These are phyloP conservation scores for Steinernema khuongi DNA, from an alignment of 1,140 invertebrate genomes.

Conservation along the genomic window DNA sequence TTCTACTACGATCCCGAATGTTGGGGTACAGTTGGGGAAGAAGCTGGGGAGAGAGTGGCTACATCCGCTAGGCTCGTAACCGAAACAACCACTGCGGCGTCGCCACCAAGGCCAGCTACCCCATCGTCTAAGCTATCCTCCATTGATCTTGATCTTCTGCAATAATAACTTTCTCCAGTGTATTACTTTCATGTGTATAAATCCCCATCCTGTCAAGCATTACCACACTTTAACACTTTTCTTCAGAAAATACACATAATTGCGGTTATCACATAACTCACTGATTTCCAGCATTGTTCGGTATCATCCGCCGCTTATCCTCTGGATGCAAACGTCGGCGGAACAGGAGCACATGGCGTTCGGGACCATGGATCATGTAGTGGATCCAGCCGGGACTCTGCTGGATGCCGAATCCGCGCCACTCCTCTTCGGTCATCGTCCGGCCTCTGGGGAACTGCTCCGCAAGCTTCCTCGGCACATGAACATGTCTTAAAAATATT, in stretches of 20 bases:
- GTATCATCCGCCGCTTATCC: no score
- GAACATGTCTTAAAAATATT: constrained; percentile 70
- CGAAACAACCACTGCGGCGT: background rate
- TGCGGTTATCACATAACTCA: no score
- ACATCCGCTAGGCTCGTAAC: background rate
- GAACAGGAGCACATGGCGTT: constrained; percentile 39
- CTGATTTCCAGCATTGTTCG: no score
- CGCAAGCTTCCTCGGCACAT: constrained; percentile 77
- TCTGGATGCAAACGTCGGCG: no score
- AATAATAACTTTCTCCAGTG: background rate
- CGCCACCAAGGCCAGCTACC: background rate
- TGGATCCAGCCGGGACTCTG: constrained; percentile 91
- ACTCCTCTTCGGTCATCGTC: constrained; percentile 88
- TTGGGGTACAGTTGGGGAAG: background rate
- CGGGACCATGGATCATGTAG: constrained; percentile 88
- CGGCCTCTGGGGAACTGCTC: constrained; percentile 79
- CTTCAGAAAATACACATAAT: no score
- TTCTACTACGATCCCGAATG: background rate
- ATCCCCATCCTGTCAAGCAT: no score
- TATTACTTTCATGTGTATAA: background rate
- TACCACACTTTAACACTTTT: no score
- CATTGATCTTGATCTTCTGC: background rate
- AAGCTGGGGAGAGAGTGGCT: background rate
- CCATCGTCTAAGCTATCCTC: constrained; percentile 51
- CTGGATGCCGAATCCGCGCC: constrained; percentile 80